A percentile compares a stretch with the other conserved stretches of the same genome.
Evolutionary conservation across 2,113 vertebrate species (phyloP).

Genomic region (Daboia siamensis): DNA sequence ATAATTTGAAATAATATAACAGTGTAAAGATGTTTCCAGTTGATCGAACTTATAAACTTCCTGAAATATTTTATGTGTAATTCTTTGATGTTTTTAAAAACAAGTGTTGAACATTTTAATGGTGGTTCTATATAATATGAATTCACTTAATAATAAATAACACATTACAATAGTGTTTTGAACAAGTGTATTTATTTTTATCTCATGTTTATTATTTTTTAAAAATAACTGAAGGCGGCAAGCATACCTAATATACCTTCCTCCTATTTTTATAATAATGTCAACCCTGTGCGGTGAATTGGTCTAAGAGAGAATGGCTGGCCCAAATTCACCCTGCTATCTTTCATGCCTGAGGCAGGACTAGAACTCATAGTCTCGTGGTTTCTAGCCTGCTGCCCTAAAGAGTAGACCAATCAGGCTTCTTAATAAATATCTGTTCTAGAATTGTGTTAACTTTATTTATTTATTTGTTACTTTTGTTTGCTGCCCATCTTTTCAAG

Average conservation of each 20-base stretch:
- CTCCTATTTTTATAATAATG: background rate
- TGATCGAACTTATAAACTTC: conserved; percentile 3
- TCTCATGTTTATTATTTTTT: no score
- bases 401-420: background rate
- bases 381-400: background rate
- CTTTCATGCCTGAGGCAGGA: background rate
- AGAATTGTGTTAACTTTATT: background rate
- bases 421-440: background rate
- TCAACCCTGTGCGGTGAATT: background rate
- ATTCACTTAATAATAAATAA: background rate
- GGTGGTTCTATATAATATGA: background rate
- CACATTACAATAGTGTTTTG: background rate
- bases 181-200: no score
- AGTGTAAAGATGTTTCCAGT: background rate
- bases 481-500: no score
- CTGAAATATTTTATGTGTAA: conserved; percentile 1
- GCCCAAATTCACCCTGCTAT: background rate
- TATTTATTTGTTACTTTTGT: background rate
- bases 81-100: conserved; percentile 6
- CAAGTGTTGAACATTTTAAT: background rate
- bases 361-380: background rate
- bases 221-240: no score
- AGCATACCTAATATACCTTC: background rate
- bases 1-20: background rate
- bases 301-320: background rate